Conservation (phyloP, 2,888 invertebrate genomes). For the Acanthosepion esculentum region DNA sequence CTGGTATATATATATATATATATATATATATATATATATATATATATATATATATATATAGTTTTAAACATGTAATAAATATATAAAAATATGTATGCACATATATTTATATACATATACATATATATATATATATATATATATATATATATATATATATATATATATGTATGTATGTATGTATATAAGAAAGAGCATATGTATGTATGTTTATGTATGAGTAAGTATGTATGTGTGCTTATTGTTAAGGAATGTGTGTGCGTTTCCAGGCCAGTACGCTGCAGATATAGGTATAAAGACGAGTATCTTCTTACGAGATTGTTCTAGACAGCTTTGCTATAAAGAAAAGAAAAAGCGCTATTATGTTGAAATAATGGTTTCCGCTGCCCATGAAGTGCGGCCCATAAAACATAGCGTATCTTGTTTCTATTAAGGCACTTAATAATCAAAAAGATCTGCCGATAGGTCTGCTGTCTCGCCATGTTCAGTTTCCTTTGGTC, state of each 20-base stretch:
- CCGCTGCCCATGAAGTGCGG: conserved; percentile 6
- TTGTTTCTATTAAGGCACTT: conserved; percentile 33
- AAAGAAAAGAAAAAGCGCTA: not conserved
- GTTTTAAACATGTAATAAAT: no score
- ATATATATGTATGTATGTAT: no score
- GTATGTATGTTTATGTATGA: not conserved
- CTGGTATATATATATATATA: no score
- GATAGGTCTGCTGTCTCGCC: conserved; percentile 33
- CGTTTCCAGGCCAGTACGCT: not conserved
- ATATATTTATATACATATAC: not conserved
- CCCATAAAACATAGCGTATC: conserved; percentile 33
- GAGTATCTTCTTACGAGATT: not conserved
- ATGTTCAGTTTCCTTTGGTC: not conserved
- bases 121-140: not conserved
- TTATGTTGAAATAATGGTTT: conserved; percentile 22
- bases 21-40: no score
- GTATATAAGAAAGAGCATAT: not conserved
- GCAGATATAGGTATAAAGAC: not conserved
- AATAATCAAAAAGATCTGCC: conserved; percentile 21
- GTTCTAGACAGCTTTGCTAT: not conserved
- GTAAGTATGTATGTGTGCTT: not conserved
- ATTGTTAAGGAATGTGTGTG: not conserved
- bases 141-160: no score
- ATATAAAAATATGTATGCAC: not conserved
- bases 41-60: no score